Evolutionary conservation across 2,797 vertebrate species (phyloP).

Genomic region (Manis javanica): DNA sequence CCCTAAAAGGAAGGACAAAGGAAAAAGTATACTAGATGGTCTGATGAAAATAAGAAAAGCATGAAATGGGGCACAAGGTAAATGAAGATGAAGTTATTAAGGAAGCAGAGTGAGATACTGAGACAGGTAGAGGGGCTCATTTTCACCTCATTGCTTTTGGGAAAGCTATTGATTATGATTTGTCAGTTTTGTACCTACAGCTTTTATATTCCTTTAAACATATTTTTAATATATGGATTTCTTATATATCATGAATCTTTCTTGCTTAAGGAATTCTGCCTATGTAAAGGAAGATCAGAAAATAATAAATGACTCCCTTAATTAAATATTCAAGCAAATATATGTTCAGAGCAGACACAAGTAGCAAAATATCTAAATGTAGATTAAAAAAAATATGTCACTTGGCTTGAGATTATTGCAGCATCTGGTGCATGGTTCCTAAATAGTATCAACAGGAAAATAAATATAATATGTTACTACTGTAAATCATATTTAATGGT

Average conservation of each 20-base stretch:
- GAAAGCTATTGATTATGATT: not conserved
- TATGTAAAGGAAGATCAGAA: not conserved
- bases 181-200: not conserved
- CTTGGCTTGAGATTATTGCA: not conserved
- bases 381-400: not conserved
- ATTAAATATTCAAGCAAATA: not conserved
- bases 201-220: not conserved
- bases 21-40: not conserved
- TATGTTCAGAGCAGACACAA: not conserved
- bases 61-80: not conserved
- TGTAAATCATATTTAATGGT: not conserved
- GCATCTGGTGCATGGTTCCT: not conserved
- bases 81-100: not conserved
- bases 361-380: not conserved
- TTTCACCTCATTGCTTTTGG: not conserved
- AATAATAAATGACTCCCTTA: not conserved
- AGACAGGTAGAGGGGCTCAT: not conserved
- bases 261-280: not conserved
- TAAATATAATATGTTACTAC: not conserved
- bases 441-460: constrained; percentile 9
- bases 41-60: not conserved
- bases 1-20: not conserved
- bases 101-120: not conserved
- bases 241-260: not conserved
- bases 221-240: not conserved